Base-by-base conservation (phyloP, 1,140 invertebrate species). In the Eubasilissa regina region DNA sequence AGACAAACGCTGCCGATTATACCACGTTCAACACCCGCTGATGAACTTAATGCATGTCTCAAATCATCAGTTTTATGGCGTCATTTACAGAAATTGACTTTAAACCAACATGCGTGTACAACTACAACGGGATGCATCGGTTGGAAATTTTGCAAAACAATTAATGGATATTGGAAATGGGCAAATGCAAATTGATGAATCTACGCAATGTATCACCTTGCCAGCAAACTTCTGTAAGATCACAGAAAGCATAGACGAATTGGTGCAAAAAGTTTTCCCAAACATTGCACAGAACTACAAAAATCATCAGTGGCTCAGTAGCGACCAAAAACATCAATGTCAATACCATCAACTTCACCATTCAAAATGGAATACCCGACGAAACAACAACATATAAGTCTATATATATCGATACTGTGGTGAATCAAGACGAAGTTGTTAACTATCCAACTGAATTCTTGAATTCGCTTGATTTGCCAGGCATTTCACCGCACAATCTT, bases 1-100 rank as follows among this genome's bases (percentile, higher is more conserved):
- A 83, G 87, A n/a, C 88, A 91, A 85, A 90, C 81, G 25, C 25
- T 35, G 25, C 25, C 25, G 1, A 6, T 35, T 35, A 35, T 35
- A 1, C 25, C 25, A 6, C 1, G 25, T 3, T 35, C 25, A 35
- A 35, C 25, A 3, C 25, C 25, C 1, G 25, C 25, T 6, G 25
- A 35, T 6, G 25, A 35, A 35, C 1, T 35, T 3, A 35, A 35
- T 6, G 75, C 81, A 91, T 66, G 87, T 89, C 35, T 68, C 0
- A 68, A 68, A 68, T 68, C 62, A 43, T 15, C n/a, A 1, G 12
- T 68, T 43, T 68, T 25, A 35, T 15, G 6, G 44, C n/a, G 35
- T 68, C n/a, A 25, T n/a, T n/a, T n/a, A n/a, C n/a, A 43, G 44
- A 44, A 43, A 43, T 0, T 68, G 13, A 12, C 25, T 35, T 35